A percentile compares a stretch with the other conserved stretches of the same genome.
Conservation (phyloP, 2,113 vertebrate genomes). For the Mionectes macconnelli region DNA sequence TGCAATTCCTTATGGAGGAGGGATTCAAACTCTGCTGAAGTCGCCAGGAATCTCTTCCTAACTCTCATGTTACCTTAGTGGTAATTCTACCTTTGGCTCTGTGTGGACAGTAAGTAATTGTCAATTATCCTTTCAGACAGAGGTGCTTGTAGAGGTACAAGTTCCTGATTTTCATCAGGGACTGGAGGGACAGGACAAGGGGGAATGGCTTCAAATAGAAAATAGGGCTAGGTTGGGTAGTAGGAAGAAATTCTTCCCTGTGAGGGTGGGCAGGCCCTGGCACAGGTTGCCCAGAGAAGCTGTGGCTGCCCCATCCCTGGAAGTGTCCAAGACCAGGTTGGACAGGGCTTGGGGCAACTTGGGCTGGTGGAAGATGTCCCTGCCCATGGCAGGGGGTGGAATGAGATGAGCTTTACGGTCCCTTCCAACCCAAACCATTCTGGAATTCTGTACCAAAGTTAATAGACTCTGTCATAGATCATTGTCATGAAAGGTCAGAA, state of each 20-base stretch:
- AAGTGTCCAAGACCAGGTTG: neutral
- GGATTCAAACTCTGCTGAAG: neutral
- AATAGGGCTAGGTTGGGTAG: neutral
- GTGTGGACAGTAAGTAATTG: neutral
- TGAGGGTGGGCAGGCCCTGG: fast-evolving
- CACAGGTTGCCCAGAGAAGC: neutral
- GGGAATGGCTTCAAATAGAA: neutral
- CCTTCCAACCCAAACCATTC: neutral
- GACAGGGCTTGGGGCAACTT: neutral
- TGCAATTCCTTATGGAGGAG: neutral
- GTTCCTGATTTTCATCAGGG: neutral
- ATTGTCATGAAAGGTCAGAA: neutral
- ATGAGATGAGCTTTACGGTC: fast-evolving
- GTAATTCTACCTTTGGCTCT: neutral
- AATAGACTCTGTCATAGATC: neutral
- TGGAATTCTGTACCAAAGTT: neutral
- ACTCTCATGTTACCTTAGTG: neutral
- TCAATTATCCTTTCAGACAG: neutral
- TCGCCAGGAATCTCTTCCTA: neutral
- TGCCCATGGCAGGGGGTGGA: neutral
- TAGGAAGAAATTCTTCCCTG: neutral
- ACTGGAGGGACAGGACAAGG: neutral
- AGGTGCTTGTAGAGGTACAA: neutral
- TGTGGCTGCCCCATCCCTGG: neutral
- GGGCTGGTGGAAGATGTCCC: neutral